Evolutionary conservation across 2,797 vertebrate species (phyloP), one percentile per base, ranked within the genome.

Genomic region (Gastrophryne carolinensis): DNA sequence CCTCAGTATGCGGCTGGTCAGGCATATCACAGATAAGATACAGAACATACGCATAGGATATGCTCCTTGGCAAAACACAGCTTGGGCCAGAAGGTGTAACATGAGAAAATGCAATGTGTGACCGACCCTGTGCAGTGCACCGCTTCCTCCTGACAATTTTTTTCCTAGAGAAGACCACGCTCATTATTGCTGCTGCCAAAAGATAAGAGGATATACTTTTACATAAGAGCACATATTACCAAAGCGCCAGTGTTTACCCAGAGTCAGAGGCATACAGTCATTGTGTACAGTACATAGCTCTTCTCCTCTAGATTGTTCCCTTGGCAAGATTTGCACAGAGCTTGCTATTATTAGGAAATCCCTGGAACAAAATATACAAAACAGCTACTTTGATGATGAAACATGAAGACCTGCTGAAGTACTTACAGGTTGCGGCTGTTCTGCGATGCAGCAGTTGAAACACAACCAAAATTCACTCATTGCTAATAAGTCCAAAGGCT

Each of bases 401-500:
- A n/a, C n/a, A 5, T 11, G 13, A 5, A 4, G 13, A 11, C 13
- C n/a, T n/a, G 1, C 47, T 41, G 44, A 27, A 81, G n/a, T 87
- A 92, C 94, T 97, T 90, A 96, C 89, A 82, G 94, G 93, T 80
- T 95, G 93, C 61, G 93, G 93, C 83, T 95, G 93, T 66, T 95
- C 93, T 44, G 93, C 92, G 70, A 95, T 94, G 84, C 94, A 95
- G 93, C 94, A 95, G 91, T 95, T 95, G 91, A 95, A 95, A 85
- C 94, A 95, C 86, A 95, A 86, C 94, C 94, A 95, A 84, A 95
- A 94, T 64, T 95, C 94, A 80, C 94, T 95, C 94, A 95, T 95
- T 80, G 79, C 83, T 82, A 83, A 86, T 52, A 89, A n/a, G 84
- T 89, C 82, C 87, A 85, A 86, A 84, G 85, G 78, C 54, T 70